Conservation (phyloP, 1,140 invertebrate genomes). For the Cylas formicarius region DNA sequence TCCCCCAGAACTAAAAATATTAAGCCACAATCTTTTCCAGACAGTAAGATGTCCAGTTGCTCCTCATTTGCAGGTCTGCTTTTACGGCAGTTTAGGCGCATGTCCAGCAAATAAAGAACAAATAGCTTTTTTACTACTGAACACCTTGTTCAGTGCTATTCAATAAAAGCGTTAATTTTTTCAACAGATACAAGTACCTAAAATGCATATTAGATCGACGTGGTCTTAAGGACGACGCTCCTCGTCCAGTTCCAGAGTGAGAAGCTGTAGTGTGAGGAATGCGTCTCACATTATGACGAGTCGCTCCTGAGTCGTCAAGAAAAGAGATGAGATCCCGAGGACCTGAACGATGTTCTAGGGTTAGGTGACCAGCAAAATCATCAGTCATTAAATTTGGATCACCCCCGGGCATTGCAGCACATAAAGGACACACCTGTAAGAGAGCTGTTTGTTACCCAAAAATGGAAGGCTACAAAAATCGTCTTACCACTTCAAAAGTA, state of each 20-base stretch:
- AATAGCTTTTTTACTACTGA: too few species aligned
- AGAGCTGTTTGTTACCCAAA: constrained; percentile 7
- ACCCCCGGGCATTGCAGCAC: constrained; percentile 88
- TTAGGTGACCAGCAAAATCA: constrained; percentile 94
- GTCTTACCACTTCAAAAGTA: constrained; percentile 73
- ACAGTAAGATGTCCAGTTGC: constrained; percentile 22
- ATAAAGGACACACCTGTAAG: constrained; percentile 84
- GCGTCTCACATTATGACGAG: constrained; percentile 65
- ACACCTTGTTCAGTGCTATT: too few species aligned
- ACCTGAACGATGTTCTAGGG: constrained; percentile 84
- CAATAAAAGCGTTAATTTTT: too few species aligned
- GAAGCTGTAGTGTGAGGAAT: constrained; percentile 75
- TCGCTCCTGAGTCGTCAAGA: constrained; percentile 73
- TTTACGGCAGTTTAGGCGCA: neutral
- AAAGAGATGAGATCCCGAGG: constrained; percentile 81
- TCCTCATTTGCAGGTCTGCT: constrained; percentile 11
- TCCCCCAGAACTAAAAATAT: constrained; percentile 62
- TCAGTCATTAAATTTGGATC: constrained; percentile 97
- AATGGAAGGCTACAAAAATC: constrained; percentile 22
- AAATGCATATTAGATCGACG: constrained; percentile 87
- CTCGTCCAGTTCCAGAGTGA: constrained; percentile 38
- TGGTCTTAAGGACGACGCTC: constrained; percentile 58
- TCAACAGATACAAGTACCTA: constrained; percentile 45
- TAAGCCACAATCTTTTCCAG: constrained; percentile 23
- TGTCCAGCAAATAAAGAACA: neutral